A percentile compares a stretch with the other conserved stretches of the same genome.
phyloP scores from a whole-genome alignment of 1,140 invertebrate genomes.

The Stegodyphus mimosarum region DNA sequence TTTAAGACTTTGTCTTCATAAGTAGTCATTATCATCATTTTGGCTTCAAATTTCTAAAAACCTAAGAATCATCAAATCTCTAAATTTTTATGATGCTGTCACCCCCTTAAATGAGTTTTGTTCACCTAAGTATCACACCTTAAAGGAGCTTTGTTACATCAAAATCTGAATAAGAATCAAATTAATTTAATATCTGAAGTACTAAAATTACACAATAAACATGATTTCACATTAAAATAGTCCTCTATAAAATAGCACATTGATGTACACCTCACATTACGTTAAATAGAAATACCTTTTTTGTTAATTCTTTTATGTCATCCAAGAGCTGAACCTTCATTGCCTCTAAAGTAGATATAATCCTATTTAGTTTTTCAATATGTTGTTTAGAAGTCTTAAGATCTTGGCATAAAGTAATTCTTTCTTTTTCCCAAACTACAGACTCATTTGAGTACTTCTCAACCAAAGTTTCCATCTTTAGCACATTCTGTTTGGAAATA shows the following conservation, averaged over 20 bases:
- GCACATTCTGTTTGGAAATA: constrained; percentile 20
- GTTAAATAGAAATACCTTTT: constrained; percentile 25
- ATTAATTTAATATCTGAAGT: not conserved
- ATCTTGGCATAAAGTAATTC: constrained; percentile 29
- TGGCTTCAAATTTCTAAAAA: no score
- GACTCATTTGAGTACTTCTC: constrained; percentile 27
- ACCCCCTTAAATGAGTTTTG: not conserved
- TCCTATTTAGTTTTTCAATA: constrained; percentile 32
- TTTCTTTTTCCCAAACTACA: constrained; percentile 43
- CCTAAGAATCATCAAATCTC: no score
- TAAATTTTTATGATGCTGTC: no score
- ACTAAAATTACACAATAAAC: not conserved
- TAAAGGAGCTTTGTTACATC: not conserved
- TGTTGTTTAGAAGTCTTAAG: constrained; percentile 27
- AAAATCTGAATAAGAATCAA: not conserved
- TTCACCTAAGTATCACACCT: not conserved
- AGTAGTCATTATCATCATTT: no score
- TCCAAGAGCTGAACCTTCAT: constrained; percentile 32
- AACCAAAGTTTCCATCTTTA: constrained; percentile 35
- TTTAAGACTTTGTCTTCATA: no score
- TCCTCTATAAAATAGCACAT: no score
- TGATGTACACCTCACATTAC: no score
- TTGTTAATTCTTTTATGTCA: constrained; percentile 36
- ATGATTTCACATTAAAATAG: not conserved
- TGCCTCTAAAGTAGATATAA: constrained; percentile 26